Conservation (phyloP, 1,140 invertebrate genomes). For the Leptopilina clavipes region DNA sequence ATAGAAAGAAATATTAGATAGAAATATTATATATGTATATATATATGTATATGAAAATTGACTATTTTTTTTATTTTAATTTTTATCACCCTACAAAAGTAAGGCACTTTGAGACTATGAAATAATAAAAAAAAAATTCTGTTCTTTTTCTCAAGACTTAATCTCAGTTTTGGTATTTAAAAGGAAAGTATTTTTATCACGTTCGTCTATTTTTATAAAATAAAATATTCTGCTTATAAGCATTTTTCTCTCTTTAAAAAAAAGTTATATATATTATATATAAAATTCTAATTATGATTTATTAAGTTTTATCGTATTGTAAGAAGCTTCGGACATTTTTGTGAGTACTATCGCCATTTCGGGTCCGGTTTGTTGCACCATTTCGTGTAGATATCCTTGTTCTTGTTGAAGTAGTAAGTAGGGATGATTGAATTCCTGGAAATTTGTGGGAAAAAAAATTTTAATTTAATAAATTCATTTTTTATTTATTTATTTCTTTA, state of each 20-base stretch:
- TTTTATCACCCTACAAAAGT: neutral
- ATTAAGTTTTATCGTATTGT: neutral
- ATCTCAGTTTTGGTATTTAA: conserved; percentile 7
- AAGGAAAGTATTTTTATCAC: neutral
- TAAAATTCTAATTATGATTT: conserved; percentile 23
- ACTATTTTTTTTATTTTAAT: neutral
- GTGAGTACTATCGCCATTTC: conserved; percentile 66
- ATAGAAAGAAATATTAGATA: no score
- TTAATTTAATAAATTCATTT: no score
- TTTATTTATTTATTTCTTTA: no score
- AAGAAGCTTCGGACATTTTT: conserved; percentile 64
- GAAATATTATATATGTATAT: neutral
- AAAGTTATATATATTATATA: neutral
- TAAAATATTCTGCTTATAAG: no score
- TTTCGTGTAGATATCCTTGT: conserved; percentile 66
- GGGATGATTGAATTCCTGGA: conserved; percentile 78
- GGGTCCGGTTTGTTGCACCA: conserved; percentile 75
- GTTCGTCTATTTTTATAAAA: neutral
- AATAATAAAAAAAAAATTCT: no score
- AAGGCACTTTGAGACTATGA: neutral
- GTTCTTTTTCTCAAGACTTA: neutral
- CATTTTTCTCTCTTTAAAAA: no score
- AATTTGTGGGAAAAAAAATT: neutral
- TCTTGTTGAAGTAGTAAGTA: conserved; percentile 73
- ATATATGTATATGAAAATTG: neutral